These are phyloP conservation scores for Lissonota sp. DNA, from an alignment of 2,888 invertebrate species.

Conservation along the genomic window DNA sequence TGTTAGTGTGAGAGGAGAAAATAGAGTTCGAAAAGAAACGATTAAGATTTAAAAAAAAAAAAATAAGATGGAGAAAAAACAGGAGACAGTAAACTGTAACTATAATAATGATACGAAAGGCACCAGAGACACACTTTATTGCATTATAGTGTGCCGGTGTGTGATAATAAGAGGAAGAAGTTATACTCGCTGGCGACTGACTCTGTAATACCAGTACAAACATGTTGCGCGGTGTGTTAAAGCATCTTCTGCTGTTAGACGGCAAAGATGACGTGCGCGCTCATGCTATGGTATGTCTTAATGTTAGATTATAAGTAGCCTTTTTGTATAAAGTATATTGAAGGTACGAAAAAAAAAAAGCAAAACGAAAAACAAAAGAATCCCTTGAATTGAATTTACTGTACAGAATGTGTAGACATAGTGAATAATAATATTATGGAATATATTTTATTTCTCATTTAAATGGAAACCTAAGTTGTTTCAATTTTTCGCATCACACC, in stretches of 20 bases:
- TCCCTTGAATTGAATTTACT: slow-evolving; percentile 83
- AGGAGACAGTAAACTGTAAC: slow-evolving; percentile 79
- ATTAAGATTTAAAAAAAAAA: slow-evolving; percentile 61
- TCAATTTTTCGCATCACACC: slow-evolving; percentile 76
- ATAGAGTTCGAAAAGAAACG: slow-evolving; percentile 47
- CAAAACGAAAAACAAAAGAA: slow-evolving; percentile 36
- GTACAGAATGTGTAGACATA: slow-evolving; percentile 84
- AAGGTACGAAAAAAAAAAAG: slow-evolving; percentile 76
- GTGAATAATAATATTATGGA: slow-evolving; percentile 84
- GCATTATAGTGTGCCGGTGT: slow-evolving; percentile 81
- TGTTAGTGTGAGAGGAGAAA: slow-evolving; percentile 19
- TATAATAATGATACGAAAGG: slow-evolving; percentile 78
- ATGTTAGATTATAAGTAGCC: slow-evolving; percentile 84
- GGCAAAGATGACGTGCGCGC: slow-evolving; percentile 75
- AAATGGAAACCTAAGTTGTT: slow-evolving; percentile 81
- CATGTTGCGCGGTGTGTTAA: slow-evolving; percentile 76
- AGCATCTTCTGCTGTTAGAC: slow-evolving; percentile 55
- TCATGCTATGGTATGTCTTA: slow-evolving; percentile 84
- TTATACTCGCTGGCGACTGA: slow-evolving; percentile 84
- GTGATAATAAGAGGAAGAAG: slow-evolving; percentile 82
- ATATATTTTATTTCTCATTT: slow-evolving; percentile 84
- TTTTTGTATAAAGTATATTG: slow-evolving; percentile 84
- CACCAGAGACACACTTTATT: slow-evolving; percentile 80
- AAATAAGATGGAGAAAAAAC: slow-evolving; percentile 64
- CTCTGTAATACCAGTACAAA: slow-evolving; percentile 84